Percentiles rank a stretch among this genome's conserved stretches.
Conservation (phyloP, 2,113 vertebrate genomes). For the Psittacula cyanocephala region DNA sequence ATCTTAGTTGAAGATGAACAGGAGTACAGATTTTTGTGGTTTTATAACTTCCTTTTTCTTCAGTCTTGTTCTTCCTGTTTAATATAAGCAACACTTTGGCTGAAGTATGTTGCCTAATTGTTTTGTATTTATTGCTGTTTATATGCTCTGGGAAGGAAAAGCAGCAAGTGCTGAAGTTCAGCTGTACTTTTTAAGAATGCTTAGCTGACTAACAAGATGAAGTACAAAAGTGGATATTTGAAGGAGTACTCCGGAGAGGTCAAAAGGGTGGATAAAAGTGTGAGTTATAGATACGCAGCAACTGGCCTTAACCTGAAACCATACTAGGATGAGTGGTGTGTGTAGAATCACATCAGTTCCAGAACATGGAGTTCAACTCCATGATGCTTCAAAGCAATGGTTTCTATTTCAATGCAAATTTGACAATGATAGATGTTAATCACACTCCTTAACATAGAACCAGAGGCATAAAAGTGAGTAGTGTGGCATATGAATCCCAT, state of each 20-base stretch:
- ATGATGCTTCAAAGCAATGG: constrained; percentile 52
- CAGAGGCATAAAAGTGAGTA: constrained; percentile 37
- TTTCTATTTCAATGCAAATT: constrained; percentile 67
- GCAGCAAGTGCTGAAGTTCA: neutral
- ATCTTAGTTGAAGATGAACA: neutral
- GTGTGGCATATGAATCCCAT: constrained; percentile 38
- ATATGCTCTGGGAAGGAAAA: neutral
- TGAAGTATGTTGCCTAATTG: neutral
- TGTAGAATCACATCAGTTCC: constrained; percentile 60
- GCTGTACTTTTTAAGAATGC: neutral
- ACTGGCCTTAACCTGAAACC: constrained; percentile 55
- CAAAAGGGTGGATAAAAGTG: neutral
- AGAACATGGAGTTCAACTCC: constrained; percentile 34
- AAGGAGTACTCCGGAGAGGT: neutral
- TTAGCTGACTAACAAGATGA: neutral
- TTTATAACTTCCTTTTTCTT: neutral
- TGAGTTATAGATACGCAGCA: constrained; percentile 22
- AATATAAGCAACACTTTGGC: neutral
- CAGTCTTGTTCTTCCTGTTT: neutral
- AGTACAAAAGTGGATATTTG: neutral
- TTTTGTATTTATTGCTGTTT: neutral
- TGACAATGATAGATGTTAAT: constrained; percentile 62
- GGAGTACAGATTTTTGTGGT: neutral
- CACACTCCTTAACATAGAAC: constrained; percentile 39
- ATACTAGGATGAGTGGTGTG: constrained; percentile 39